phyloP scores from a whole-genome alignment of 2,888 invertebrate genomes.

The Clitarchus hookeri region DNA sequence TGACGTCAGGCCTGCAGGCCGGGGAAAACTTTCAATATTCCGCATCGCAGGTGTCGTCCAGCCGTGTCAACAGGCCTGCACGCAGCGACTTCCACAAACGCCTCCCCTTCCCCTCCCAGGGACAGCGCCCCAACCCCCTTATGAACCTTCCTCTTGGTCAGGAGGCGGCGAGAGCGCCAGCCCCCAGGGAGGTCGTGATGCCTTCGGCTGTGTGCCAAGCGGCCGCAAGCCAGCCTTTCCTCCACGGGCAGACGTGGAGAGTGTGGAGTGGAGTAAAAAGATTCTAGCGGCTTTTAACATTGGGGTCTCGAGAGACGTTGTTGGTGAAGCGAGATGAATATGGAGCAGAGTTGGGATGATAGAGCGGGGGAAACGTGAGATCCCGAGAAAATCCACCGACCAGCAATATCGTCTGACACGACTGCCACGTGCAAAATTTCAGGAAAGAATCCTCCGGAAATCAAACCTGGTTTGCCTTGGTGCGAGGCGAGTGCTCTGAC shows the following conservation, averaged over 20 bases:
- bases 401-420: no score
- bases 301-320: no score
- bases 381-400: no score
- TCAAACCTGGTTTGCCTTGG: no score
- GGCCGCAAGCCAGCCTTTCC: neutral
- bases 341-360: no score
- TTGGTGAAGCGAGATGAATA: no score
- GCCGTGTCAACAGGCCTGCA: conserved; percentile 15
- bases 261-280: no score
- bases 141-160: conserved; percentile 1
- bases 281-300: no score
- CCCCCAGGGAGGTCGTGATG: conserved; percentile 1
- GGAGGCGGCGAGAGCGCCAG: neutral
- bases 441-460: no score
- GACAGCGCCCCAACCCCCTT: neutral
- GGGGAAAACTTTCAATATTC: conserved; percentile 23
- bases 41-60: conserved; percentile 24
- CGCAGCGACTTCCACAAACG: neutral
- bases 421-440: no score
- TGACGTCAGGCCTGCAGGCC: neutral
- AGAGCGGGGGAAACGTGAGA: no score
- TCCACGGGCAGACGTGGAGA: neutral
- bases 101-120: neutral
- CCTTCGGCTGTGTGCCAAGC: neutral
- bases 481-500: no score